Evolutionary conservation across 1,140 invertebrate species (phyloP).

Genomic region (Drosophila prosaltans): DNA sequence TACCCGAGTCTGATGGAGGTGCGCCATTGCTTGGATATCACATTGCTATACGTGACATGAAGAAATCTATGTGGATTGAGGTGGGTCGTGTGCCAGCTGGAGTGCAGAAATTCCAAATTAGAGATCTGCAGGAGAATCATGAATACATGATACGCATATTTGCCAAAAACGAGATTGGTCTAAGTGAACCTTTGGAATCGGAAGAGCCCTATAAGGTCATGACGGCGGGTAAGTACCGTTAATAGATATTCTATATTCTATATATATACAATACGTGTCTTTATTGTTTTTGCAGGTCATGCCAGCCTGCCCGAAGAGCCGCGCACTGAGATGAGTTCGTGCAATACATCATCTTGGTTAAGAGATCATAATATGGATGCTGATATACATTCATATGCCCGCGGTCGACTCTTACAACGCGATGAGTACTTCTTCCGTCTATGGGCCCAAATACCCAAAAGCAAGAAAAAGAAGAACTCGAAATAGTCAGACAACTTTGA

Average conservation of each 20-base stretch:
- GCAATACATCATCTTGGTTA: slow-evolving; percentile 96
- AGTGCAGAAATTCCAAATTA: slow-evolving; percentile 92
- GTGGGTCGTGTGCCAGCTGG: slow-evolving; percentile 93
- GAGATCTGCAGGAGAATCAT: slow-evolving; percentile 94
- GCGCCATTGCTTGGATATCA: slow-evolving; percentile 95
- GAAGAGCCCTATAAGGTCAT: slow-evolving; percentile 95
- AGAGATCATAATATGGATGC: slow-evolving; percentile 96
- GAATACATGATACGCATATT: slow-evolving; percentile 95
- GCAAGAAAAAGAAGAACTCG: slow-evolving; percentile 74
- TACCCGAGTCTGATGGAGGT: slow-evolving; percentile 96
- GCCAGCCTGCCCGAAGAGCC: slow-evolving; percentile 85
- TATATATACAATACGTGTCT: slow-evolving; percentile 10
- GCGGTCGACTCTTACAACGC: slow-evolving; percentile 90
- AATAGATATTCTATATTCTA: no score
- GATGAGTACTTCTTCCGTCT: slow-evolving; percentile 98
- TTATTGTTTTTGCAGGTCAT: slow-evolving; percentile 73
- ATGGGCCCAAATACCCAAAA: slow-evolving; percentile 70
- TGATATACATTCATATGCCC: slow-evolving; percentile 94
- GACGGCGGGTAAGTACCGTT: slow-evolving; percentile 87
- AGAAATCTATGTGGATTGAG: slow-evolving; percentile 98
- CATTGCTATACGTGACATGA: slow-evolving; percentile 95
- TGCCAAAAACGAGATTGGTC: slow-evolving; percentile 97
- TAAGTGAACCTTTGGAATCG: slow-evolving; percentile 96
- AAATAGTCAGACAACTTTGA: slow-evolving; percentile 52
- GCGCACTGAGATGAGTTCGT: slow-evolving; percentile 90